Conservation (phyloP, 2,888 invertebrate genomes). For the Beris chalybata region DNA sequence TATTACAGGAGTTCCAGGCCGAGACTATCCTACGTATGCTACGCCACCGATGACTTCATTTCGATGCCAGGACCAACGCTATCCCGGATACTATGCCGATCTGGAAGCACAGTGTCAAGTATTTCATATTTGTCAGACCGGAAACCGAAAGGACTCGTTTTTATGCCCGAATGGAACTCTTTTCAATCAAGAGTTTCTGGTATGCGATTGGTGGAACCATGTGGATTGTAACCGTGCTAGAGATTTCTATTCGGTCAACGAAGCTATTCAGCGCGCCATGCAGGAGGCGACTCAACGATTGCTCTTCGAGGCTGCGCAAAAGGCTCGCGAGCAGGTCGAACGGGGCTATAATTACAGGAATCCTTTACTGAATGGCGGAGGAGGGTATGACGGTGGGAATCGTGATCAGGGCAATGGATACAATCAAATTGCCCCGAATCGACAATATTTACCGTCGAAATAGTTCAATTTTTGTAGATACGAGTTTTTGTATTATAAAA, state of each 20-base stretch:
- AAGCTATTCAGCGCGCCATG: constrained; percentile 46
- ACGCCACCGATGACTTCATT: constrained; percentile 53
- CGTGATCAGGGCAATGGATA: neutral
- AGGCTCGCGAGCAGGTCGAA: neutral
- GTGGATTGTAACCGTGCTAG: constrained; percentile 53
- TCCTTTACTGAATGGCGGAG: neutral
- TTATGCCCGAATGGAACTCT: constrained; percentile 58
- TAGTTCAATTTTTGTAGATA: neutral
- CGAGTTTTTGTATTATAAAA: no score
- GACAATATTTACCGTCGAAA: constrained; percentile 13
- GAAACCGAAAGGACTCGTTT: constrained; percentile 50
- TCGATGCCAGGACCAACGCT: constrained; percentile 51
- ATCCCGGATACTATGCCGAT: constrained; percentile 57
- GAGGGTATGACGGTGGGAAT: neutral
- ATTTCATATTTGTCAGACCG: constrained; percentile 54
- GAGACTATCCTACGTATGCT: constrained; percentile 52
- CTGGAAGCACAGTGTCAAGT: constrained; percentile 53
- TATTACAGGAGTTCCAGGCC: constrained; percentile 45
- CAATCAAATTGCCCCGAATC: neutral
- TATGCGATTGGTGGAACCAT: constrained; percentile 58
- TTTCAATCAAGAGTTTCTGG: constrained; percentile 53
- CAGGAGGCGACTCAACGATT: constrained; percentile 24
- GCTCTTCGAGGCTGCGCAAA: constrained; percentile 4
- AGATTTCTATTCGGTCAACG: constrained; percentile 52
- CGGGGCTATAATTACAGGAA: constrained; percentile 8